A percentile compares a stretch with the other conserved stretches of the same genome.
These are phyloP conservation scores for Xestobium rufovillosum DNA, from an alignment of 2,888 invertebrate genomes.

Conservation along the genomic window DNA sequence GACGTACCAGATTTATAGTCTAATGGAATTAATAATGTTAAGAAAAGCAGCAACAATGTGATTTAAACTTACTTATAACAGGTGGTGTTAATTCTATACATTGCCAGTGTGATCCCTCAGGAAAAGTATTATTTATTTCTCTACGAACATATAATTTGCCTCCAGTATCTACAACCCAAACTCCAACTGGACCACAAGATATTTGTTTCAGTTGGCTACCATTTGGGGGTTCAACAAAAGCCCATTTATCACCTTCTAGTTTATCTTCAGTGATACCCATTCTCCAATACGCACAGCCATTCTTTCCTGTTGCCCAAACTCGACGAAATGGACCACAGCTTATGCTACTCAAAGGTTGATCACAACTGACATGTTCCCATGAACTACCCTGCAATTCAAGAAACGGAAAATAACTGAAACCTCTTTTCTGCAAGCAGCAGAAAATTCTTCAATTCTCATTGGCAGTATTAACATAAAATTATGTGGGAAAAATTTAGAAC, in stretches of 20 bases:
- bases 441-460: too few relatives aligned
- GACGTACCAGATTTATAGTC: slow-evolving; percentile 37
- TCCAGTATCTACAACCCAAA: slow-evolving; percentile 74
- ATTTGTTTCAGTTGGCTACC: slow-evolving; percentile 64
- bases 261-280: slow-evolving; percentile 63
- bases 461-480: too few relatives aligned
- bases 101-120: slow-evolving; percentile 82
- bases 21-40: slow-evolving; percentile 22
- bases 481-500: too few relatives aligned
- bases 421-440: too few relatives aligned
- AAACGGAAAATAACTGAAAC: slow-evolving; percentile 5
- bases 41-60: not conserved
- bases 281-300: slow-evolving; percentile 78
- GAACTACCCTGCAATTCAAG: slow-evolving; percentile 52
- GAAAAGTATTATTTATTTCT: slow-evolving; percentile 66
- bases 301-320: slow-evolving; percentile 82
- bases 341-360: slow-evolving; percentile 70
- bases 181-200: slow-evolving; percentile 61
- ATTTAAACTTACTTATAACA: slow-evolving; percentile 44
- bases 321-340: slow-evolving; percentile 60
- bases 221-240: slow-evolving; percentile 65
- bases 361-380: slow-evolving; percentile 77
- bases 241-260: slow-evolving; percentile 64
- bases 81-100: slow-evolving; percentile 53
- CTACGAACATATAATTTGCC: slow-evolving; percentile 70